These are phyloP conservation scores for Aegotheles bennettii DNA, from an alignment of 2,113 vertebrate genomes.

Conservation along the genomic window DNA sequence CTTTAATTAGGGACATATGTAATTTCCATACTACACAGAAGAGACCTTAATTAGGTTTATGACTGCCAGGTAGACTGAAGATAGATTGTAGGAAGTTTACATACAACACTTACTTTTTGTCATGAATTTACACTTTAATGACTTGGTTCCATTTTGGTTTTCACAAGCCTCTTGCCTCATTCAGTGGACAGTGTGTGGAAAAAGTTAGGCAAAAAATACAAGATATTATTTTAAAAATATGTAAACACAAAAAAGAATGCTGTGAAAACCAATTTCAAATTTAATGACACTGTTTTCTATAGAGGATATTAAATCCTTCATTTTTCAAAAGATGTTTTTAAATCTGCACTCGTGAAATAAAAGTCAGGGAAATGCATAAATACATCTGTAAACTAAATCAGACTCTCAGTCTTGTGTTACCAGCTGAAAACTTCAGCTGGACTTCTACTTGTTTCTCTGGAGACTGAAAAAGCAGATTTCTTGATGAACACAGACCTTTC, in stretches of 20 bases:
- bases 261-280: neutral
- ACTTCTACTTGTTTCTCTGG: neutral
- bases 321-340: neutral
- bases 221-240: neutral
- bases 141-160: neutral
- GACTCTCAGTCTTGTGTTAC: neutral
- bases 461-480: neutral
- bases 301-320: neutral
- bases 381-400: neutral
- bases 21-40: neutral
- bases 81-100: neutral
- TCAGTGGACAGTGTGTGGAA: neutral
- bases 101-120: neutral
- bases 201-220: neutral
- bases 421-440: neutral
- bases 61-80: neutral
- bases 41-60: neutral
- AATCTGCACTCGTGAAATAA: neutral
- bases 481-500: neutral
- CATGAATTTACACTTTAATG: neutral
- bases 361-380: neutral
- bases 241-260: neutral
- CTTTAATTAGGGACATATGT: neutral
- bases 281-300: neutral
- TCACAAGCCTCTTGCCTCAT: neutral